These are phyloP conservation scores for Lipophrys pholis DNA, from an alignment of 2,113 vertebrate genomes.

Conservation along the genomic window DNA sequence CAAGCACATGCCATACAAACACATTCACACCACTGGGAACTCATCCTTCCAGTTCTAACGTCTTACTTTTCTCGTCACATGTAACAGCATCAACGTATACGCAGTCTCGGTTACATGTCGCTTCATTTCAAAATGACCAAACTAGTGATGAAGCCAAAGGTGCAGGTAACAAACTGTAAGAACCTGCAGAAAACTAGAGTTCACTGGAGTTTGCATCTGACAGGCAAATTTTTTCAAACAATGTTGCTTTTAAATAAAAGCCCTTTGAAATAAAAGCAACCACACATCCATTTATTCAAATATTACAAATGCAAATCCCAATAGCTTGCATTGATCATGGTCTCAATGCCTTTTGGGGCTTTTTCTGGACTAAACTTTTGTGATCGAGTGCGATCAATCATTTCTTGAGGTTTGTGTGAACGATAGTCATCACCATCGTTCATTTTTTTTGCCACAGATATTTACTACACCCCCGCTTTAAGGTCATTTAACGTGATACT, in stretches of 20 bases:
- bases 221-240: background rate
- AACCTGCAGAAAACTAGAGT: background rate
- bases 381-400: background rate
- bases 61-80: too few relatives aligned
- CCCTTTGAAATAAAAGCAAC: background rate
- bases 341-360: background rate
- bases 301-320: background rate
- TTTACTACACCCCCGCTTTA: background rate
- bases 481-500: background rate
- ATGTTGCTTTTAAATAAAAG: background rate
- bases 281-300: background rate
- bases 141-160: too few relatives aligned
- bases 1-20: background rate
- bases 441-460: too few relatives aligned
- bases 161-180: background rate
- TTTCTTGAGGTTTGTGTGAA: background rate
- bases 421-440: background rate
- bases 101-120: too few relatives aligned
- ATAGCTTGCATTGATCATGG: background rate
- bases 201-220: background rate
- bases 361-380: background rate
- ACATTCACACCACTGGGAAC: background rate
- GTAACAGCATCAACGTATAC: too few relatives aligned
- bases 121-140: too few relatives aligned
- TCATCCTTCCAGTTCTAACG: constrained; percentile 19